phyloP scores from a whole-genome alignment of 2,797 vertebrate species.

The Limosa lapponica region DNA sequence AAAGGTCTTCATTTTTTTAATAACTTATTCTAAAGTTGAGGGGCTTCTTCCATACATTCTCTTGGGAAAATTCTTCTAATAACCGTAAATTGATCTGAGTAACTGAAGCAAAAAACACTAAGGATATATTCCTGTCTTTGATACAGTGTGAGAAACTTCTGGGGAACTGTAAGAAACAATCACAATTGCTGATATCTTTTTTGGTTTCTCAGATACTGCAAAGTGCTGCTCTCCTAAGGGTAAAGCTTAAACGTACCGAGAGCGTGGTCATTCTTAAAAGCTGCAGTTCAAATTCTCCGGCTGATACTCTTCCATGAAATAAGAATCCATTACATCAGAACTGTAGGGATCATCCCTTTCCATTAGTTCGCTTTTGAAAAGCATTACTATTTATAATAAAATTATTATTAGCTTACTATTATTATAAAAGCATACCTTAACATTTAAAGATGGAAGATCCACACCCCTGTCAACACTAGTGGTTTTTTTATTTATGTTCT shows the following conservation, averaged over 20 bases:
- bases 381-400: not conserved
- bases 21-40: not conserved
- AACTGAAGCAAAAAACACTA: not conserved
- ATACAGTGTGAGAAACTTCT: not conserved
- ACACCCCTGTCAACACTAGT: rapidly evolving
- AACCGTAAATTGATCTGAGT: not conserved
- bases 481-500: not conserved
- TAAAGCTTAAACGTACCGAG: not conserved
- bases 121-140: not conserved
- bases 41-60: not conserved
- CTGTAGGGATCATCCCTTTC: not conserved
- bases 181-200: not conserved
- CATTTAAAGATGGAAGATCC: not conserved
- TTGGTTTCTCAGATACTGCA: not conserved
- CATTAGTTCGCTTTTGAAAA: not conserved
- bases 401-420: not conserved
- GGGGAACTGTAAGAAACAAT: not conserved
- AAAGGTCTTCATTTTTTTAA: not conserved
- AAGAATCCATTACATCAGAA: not conserved
- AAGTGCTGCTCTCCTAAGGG: not conserved
- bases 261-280: not conserved
- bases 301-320: not conserved
- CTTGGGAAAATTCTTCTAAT: not conserved
- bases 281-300: not conserved
- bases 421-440: not conserved